Conservation (phyloP, 2,888 invertebrate species). For the Scaptomyza reducta region DNA sequence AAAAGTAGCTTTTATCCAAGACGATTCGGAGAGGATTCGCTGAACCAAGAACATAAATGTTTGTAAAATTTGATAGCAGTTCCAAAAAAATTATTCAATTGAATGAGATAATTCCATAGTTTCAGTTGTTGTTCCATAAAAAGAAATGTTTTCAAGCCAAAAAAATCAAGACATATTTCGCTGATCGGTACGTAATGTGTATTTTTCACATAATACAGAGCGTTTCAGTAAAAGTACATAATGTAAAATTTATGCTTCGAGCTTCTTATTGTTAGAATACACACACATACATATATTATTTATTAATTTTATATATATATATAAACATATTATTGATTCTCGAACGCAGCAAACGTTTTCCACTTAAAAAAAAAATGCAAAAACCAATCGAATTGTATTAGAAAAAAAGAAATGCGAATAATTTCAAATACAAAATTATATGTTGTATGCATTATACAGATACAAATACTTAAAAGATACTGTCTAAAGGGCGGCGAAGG, state of each 20-base stretch:
- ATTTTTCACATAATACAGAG: constrained; percentile 75
- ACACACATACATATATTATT: constrained; percentile 60
- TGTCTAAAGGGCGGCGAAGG: constrained; percentile 66
- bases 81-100: no score
- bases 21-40: no score
- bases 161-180: constrained; percentile 19
- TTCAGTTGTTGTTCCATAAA: no score
- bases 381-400: constrained; percentile 27
- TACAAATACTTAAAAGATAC: constrained; percentile 70
- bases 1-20: no score
- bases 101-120: no score
- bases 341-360: constrained; percentile 42
- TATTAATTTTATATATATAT: constrained; percentile 57
- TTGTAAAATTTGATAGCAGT: no score
- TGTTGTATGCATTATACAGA: constrained; percentile 51
- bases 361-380: constrained; percentile 32
- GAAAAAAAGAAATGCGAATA: constrained; percentile 17
- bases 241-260: constrained; percentile 70
- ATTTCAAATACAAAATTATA: constrained; percentile 45
- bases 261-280: constrained; percentile 73
- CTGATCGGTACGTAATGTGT: constrained; percentile 62
- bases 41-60: no score
- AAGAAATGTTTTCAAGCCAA: not conserved
- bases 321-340: constrained; percentile 70
- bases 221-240: constrained; percentile 58